Conservation (phyloP, 2,797 vertebrate genomes). For the Macroramphosus scolopax region DNA sequence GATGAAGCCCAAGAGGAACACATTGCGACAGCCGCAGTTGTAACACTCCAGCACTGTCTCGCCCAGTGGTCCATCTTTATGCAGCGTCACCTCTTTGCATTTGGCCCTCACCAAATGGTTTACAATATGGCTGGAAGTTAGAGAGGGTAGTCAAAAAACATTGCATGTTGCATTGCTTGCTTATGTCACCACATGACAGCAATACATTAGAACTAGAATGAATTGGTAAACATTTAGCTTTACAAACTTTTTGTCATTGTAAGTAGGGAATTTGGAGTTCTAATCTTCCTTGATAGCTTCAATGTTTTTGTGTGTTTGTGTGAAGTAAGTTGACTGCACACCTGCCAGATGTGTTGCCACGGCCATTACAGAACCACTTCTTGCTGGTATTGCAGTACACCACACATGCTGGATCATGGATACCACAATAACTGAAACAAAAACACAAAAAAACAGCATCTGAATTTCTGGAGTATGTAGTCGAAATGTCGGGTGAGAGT, state of each 20-base stretch:
- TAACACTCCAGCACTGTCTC: constrained; percentile 95
- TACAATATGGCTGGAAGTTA: constrained; percentile 90
- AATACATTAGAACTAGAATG: no score
- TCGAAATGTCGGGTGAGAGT: neutral
- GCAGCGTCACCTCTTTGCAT: constrained; percentile 97
- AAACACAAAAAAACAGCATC: constrained; percentile 10
- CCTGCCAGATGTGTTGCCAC: constrained; percentile 99
- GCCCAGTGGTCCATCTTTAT: constrained; percentile 92
- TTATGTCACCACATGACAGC: no score
- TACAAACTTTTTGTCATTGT: no score
- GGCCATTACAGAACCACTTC: constrained; percentile 99
- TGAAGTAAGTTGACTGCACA: constrained; percentile 25
- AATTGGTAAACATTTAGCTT: no score
- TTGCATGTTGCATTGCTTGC: no score
- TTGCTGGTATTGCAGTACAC: constrained; percentile 99
- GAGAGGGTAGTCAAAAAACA: constrained; percentile 4
- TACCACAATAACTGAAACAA: constrained; percentile 91
- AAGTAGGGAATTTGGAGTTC: no score
- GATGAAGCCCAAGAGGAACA: constrained; percentile 95
- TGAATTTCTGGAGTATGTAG: neutral
- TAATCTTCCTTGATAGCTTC: no score
- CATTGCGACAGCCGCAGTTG: constrained; percentile 94
- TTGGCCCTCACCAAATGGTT: constrained; percentile 98
- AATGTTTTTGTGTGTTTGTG: no score
- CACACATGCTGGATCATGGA: constrained; percentile 97